These are phyloP conservation scores for Sitta europaea DNA, from an alignment of 2,113 vertebrate species.

Conservation along the genomic window DNA sequence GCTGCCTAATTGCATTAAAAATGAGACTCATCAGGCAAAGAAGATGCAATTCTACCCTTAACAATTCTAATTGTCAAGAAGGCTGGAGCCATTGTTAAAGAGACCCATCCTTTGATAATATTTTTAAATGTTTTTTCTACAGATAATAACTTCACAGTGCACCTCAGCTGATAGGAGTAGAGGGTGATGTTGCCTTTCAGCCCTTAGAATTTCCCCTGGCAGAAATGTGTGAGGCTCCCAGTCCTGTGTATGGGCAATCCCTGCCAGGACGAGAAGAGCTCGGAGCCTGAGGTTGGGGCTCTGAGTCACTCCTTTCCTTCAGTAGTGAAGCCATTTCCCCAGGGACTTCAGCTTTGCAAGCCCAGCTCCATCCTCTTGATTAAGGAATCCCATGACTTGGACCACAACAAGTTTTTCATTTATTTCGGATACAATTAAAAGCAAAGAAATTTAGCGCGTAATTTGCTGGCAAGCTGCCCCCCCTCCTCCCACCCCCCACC, in stretches of 20 bases:
- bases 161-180: not conserved
- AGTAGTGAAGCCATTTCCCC: constrained; percentile 4
- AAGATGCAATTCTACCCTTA: not conserved
- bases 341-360: not conserved
- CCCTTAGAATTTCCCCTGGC: not conserved
- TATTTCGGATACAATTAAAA: constrained; percentile 47
- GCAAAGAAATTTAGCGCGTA: not conserved
- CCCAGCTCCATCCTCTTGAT: not conserved
- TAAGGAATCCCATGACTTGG: constrained; percentile 28
- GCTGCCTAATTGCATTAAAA: constrained; percentile 55
- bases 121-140: not conserved
- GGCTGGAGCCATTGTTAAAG: not conserved
- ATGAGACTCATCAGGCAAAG: constrained; percentile 47
- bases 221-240: not conserved
- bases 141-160: not conserved
- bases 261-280: not conserved
- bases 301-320: constrained; percentile 35
- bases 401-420: constrained; percentile 27
- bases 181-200: not conserved
- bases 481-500: too few relatives aligned
- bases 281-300: not conserved
- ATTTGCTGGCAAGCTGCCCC: constrained; percentile 11
- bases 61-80: constrained; percentile 3
- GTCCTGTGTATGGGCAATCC: not conserved
- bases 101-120: not conserved